These are phyloP conservation scores for Tillus elongatus DNA, from an alignment of 2,888 invertebrate genomes.

Conservation along the genomic window DNA sequence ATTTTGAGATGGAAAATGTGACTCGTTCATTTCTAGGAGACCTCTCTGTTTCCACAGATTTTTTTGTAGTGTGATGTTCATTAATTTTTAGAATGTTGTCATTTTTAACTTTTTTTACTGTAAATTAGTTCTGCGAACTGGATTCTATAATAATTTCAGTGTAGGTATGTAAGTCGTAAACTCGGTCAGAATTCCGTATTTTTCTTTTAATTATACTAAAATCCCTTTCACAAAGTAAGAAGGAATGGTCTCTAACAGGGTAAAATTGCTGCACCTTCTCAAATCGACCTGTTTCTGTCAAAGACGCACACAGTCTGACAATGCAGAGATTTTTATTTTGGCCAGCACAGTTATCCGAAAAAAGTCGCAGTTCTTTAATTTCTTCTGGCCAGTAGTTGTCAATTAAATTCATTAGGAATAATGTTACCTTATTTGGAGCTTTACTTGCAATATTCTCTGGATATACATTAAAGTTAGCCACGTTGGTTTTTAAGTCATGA, in stretches of 20 bases:
- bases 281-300: not conserved
- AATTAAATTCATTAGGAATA: constrained; percentile 1
- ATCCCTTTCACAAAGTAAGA: constrained; percentile 1
- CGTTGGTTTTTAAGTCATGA: constrained; percentile 1
- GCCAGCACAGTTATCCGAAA: not conserved
- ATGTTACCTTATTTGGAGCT: not conserved
- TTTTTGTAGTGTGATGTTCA: not conserved
- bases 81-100: not conserved
- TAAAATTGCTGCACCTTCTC: not conserved
- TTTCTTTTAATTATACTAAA: not conserved
- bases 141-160: not conserved
- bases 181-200: not conserved
- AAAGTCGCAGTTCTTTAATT: not conserved
- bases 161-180: not conserved
- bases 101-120: not conserved
- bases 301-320: not conserved
- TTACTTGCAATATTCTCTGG: not conserved
- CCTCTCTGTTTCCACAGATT: not conserved
- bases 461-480: not conserved
- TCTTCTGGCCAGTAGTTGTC: not conserved
- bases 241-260: not conserved
- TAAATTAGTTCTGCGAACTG: not conserved
- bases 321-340: not conserved
- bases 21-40: not conserved
- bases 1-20: not conserved